These are phyloP conservation scores for Petrolisthes manimaculis DNA, from an alignment of 2,888 invertebrate species.

Conservation along the genomic window DNA sequence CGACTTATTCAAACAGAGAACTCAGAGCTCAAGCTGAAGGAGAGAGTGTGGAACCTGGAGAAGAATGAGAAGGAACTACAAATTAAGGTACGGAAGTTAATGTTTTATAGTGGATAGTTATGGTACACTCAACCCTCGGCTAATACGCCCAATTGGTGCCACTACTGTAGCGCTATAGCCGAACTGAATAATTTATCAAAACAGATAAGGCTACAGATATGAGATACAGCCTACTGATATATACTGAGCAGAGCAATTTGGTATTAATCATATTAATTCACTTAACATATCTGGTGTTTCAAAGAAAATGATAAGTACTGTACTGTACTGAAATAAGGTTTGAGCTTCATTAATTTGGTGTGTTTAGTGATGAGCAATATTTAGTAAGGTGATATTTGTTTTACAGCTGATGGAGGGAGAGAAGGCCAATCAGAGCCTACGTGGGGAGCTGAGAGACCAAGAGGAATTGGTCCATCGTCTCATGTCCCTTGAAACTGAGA, in stretches of 20 bases:
- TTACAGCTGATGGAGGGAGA: conserved; percentile 63
- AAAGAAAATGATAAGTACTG: neutral
- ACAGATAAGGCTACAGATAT: too few relatives aligned
- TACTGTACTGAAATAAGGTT: neutral
- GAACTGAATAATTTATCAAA: too few relatives aligned
- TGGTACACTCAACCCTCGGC: too few relatives aligned
- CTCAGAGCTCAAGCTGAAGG: conserved; percentile 61
- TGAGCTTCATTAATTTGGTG: neutral
- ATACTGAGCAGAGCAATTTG: too few relatives aligned
- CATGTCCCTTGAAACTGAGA: conserved; percentile 57
- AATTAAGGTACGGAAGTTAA: conserved; percentile 55
- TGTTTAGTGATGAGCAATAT: too few relatives aligned
- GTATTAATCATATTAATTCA: too few relatives aligned
- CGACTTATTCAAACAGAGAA: conserved; percentile 63
- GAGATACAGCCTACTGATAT: too few relatives aligned
- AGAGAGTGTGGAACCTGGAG: conserved; percentile 62
- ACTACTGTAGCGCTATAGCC: too few relatives aligned
- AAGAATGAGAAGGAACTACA: conserved; percentile 63
- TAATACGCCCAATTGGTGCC: too few relatives aligned
- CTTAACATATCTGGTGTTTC: too few relatives aligned
- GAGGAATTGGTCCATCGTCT: conserved; percentile 62
- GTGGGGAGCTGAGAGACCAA: conserved; percentile 59
- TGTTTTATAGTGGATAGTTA: too few relatives aligned
- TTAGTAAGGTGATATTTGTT: neutral
- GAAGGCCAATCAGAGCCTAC: conserved; percentile 54